These are phyloP conservation scores for Erythrolamprus reginae DNA, from an alignment of 2,113 vertebrate genomes.

Conservation along the genomic window DNA sequence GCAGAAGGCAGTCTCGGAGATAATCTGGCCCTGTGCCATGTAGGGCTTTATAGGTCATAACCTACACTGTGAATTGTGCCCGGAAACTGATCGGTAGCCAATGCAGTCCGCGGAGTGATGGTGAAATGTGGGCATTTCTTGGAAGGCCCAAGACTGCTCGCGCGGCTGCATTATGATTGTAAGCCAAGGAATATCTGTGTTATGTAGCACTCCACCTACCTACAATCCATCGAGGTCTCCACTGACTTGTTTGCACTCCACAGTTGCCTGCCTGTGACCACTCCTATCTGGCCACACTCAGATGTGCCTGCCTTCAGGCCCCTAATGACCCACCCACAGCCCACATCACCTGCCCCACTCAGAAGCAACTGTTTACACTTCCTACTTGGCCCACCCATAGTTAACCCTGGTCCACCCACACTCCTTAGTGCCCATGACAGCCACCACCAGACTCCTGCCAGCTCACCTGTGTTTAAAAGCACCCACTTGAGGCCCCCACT, in stretches of 20 bases:
- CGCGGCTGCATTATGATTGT: no score
- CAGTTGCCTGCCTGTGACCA: background rate
- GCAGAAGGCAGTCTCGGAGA: no score
- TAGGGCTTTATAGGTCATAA: no score
- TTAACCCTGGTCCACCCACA: background rate
- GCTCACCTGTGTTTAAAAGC: background rate
- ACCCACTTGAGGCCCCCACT: background rate
- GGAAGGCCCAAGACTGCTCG: no score
- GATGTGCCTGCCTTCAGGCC: background rate
- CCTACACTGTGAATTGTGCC: no score
- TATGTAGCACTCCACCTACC: background rate
- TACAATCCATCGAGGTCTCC: background rate
- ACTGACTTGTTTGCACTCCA: background rate
- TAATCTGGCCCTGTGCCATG: no score
- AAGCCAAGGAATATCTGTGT: background rate
- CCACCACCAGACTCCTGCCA: background rate
- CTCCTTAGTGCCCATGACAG: background rate
- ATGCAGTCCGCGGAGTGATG: no score
- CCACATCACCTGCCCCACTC: background rate
- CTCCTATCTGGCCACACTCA: background rate
- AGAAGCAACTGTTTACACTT: background rate
- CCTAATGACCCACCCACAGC: background rate
- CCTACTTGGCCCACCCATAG: background rate
- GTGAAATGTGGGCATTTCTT: no score
- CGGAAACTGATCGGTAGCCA: no score